Evolutionary conservation across 1,140 invertebrate species (phyloP).

Genomic region (Paraescarpia echinospica): DNA sequence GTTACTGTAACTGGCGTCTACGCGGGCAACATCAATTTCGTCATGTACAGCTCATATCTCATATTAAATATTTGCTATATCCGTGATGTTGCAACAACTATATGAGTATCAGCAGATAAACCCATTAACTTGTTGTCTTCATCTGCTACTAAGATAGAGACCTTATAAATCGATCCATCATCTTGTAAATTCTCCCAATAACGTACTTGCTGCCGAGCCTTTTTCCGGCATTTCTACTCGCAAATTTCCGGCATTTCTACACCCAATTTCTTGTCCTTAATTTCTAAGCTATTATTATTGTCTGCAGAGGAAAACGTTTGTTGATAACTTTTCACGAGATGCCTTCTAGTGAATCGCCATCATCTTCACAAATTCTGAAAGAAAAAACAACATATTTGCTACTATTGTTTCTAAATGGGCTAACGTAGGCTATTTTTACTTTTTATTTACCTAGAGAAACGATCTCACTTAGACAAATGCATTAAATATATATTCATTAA

Average conservation of each 20-base stretch:
- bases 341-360: background rate
- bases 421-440: background rate
- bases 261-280: background rate
- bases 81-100: too few species aligned
- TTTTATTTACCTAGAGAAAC: background rate
- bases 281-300: background rate
- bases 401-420: background rate
- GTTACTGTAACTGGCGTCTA: too few species aligned
- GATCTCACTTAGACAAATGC: background rate
- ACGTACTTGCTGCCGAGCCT: background rate
- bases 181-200: background rate
- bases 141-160: background rate
- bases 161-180: background rate
- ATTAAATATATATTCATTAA: background rate
- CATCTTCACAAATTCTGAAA: conserved; percentile 1
- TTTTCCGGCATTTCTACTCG: background rate
- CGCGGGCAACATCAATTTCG: too few species aligned
- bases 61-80: too few species aligned
- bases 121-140: background rate
- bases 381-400: background rate
- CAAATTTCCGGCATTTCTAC: background rate
- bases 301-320: background rate
- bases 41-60: too few species aligned
- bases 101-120: too few species aligned
- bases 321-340: background rate